Percentiles rank a stretch among this genome's conserved stretches.
Evolutionary conservation across 2,888 invertebrate species (phyloP).

Genomic region (Priapulus caudatus): DNA sequence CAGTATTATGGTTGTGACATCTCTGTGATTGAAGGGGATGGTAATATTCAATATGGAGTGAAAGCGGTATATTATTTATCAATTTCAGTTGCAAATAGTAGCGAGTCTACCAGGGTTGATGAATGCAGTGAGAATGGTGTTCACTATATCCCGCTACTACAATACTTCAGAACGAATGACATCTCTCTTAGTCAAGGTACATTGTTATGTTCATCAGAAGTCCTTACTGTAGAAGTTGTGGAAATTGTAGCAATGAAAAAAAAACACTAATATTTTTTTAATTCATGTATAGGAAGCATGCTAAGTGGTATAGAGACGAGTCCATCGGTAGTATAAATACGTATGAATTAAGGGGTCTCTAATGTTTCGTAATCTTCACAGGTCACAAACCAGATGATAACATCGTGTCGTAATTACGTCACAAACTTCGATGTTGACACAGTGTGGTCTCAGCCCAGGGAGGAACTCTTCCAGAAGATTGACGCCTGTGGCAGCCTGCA

Average conservation of each 20-base stretch:
- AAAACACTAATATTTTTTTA: no score
- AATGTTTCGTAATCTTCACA: constrained; percentile 19
- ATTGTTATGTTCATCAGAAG: background rate
- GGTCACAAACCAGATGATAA: constrained; percentile 39
- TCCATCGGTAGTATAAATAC: no score
- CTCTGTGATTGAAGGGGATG: no score
- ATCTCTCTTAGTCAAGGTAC: constrained; percentile 34
- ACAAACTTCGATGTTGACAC: constrained; percentile 27
- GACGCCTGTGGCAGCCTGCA: background rate
- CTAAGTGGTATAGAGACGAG: no score
- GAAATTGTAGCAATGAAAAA: no score
- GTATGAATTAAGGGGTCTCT: no score
- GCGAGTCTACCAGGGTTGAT: constrained; percentile 32
- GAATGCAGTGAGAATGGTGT: constrained; percentile 36
- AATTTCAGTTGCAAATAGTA: constrained; percentile 33
- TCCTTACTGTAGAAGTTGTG: background rate
- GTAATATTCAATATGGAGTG: no score
- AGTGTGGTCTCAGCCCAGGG: constrained; percentile 31
- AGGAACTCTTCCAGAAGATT: constrained; percentile 27
- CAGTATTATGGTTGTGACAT: no score
- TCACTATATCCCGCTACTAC: constrained; percentile 35
- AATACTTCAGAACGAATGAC: constrained; percentile 36
- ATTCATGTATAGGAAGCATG: no score
- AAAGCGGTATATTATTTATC: no score
- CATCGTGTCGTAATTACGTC: constrained; percentile 34